A percentile compares a stretch with the other conserved stretches of the same genome.
Conservation (phyloP, 1,140 invertebrate genomes). For the Holcopasites calliopsidis region DNA sequence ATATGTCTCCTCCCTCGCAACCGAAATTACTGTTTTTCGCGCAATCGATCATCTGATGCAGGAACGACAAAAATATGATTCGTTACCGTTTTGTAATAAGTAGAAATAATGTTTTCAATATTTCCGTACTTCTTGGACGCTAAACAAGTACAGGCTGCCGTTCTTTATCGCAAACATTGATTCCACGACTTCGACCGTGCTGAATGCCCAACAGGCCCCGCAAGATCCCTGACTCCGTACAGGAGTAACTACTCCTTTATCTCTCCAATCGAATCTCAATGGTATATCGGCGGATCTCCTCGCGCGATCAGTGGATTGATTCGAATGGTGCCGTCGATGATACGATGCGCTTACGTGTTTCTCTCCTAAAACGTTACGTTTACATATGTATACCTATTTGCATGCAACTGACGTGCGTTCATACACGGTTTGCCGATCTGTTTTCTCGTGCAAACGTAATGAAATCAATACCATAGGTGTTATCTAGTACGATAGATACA, state of each 20-base stretch:
- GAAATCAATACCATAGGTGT: not conserved
- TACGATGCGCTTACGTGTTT: slow-evolving; percentile 49
- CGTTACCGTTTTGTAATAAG: too few relatives aligned
- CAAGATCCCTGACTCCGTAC: slow-evolving; percentile 88
- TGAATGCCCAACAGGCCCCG: slow-evolving; percentile 94
- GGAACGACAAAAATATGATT: not conserved
- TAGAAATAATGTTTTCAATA: not conserved
- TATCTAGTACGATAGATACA: not conserved
- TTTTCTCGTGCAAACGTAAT: not conserved
- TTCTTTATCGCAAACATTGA: slow-evolving; percentile 87
- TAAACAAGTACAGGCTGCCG: slow-evolving; percentile 82
- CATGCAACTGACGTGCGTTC: not conserved
- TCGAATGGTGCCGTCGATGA: slow-evolving; percentile 55
- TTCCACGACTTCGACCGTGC: slow-evolving; percentile 88
- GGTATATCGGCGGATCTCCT: slow-evolving; percentile 65
- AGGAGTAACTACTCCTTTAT: slow-evolving; percentile 84
- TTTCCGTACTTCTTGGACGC: slow-evolving; percentile 87
- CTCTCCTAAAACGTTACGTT: slow-evolving; percentile 11
- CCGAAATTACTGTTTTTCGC: slow-evolving; percentile 86
- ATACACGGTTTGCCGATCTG: not conserved
- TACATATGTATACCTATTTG: not conserved
- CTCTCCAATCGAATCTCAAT: slow-evolving; percentile 81
- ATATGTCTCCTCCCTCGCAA: slow-evolving; percentile 91
- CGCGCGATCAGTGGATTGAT: slow-evolving; percentile 21
- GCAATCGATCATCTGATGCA: slow-evolving; percentile 88